These are phyloP conservation scores for Promerops cafer DNA, from an alignment of 2,113 vertebrate species.

Conservation along the genomic window DNA sequence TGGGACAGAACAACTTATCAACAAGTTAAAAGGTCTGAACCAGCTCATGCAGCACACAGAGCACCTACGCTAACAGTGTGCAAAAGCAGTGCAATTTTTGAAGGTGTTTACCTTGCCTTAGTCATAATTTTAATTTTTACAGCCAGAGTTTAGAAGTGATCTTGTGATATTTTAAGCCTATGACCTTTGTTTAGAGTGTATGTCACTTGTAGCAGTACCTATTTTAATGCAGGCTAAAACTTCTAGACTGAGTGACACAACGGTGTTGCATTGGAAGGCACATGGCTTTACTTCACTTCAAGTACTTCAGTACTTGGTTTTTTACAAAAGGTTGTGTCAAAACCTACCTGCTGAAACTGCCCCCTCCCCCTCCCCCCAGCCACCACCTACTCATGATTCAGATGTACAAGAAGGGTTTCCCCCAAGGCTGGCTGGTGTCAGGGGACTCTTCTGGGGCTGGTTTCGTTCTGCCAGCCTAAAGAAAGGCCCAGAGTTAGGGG, in stretches of 20 bases:
- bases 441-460: background rate
- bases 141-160: background rate
- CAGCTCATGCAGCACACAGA: background rate
- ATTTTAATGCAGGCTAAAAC: conserved; percentile 37
- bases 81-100: background rate
- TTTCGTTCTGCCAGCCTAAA: background rate
- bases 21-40: background rate
- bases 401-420: background rate
- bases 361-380: accelerated
- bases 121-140: conserved; percentile 25
- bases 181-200: conserved; percentile 38
- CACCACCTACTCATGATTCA: background rate
- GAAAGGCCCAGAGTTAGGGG: background rate
- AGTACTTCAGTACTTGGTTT: background rate
- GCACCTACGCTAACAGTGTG: background rate
- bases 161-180: conserved; percentile 24
- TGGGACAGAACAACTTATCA: background rate
- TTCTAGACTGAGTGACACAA: background rate
- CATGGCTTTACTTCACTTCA: accelerated
- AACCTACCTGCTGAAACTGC: background rate
- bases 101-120: background rate
- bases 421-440: background rate
- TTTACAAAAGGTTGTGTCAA: background rate
- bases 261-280: background rate
- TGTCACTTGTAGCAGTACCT: conserved; percentile 21